Conservation (phyloP, 2,113 vertebrate species). For the Chaenocephalus aceratus region DNA sequence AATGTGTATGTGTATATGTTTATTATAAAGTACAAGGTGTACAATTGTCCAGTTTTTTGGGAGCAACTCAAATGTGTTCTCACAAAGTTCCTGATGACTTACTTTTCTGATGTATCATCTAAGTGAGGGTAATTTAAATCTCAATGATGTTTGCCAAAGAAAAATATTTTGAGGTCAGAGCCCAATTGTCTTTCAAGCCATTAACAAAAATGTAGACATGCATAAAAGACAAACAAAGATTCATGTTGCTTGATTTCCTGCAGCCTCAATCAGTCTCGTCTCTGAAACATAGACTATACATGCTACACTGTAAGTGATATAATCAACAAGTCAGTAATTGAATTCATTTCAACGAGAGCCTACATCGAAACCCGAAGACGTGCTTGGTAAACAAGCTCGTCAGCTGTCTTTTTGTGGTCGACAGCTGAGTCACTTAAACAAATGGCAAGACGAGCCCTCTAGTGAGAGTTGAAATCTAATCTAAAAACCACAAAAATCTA, state of each 20-base stretch:
- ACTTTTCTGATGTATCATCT: background rate
- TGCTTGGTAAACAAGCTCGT: background rate
- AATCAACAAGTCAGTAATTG: background rate
- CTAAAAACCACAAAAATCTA: constrained; percentile 50
- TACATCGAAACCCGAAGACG: background rate
- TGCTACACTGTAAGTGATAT: background rate
- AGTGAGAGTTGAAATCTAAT: constrained; percentile 57
- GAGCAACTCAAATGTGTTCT: background rate
- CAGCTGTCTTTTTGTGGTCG: constrained; percentile 14
- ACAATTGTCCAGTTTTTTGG: background rate
- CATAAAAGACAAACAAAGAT: background rate
- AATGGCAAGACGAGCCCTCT: constrained; percentile 42
- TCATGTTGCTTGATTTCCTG: background rate
- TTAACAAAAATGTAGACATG: background rate
- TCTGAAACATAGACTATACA: background rate
- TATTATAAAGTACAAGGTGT: background rate
- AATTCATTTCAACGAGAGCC: background rate
- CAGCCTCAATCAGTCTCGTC: background rate
- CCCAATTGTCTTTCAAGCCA: background rate
- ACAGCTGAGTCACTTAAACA: constrained; percentile 33
- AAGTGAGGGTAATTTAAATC: background rate
- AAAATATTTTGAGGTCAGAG: background rate
- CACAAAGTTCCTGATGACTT: background rate
- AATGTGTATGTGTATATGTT: background rate
- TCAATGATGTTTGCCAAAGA: background rate